Evolutionary conservation across 2,113 vertebrate species (phyloP).

Genomic region (Platichthys flesus): DNA sequence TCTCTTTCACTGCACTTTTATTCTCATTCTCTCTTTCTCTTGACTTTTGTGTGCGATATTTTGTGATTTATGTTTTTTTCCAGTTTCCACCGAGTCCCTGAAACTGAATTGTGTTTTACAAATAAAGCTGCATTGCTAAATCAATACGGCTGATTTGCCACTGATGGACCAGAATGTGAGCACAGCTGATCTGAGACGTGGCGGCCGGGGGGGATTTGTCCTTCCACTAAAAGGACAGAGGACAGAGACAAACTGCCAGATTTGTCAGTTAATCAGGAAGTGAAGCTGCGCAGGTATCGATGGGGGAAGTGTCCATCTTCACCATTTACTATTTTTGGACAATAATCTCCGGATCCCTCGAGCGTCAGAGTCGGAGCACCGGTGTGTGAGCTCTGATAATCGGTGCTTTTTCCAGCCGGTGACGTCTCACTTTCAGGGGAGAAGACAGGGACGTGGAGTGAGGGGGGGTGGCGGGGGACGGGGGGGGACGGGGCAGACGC

Average conservation of each 20-base stretch:
- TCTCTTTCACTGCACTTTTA: neutral
- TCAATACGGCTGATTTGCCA: neutral
- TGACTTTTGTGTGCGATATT: no score
- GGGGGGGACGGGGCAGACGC: constrained; percentile 5
- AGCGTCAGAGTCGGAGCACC: no score
- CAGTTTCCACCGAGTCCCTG: no score
- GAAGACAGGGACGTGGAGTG: neutral
- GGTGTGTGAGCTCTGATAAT: neutral
- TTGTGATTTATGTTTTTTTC: no score
- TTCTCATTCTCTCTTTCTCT: no score
- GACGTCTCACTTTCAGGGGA: constrained; percentile 44
- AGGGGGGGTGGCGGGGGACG: neutral
- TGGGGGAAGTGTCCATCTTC: no score
- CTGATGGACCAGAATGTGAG: neutral
- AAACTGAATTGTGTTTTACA: neutral
- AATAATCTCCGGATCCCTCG: no score
- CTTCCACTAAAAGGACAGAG: neutral
- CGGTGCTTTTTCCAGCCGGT: constrained; percentile 23
- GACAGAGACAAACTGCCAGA: neutral
- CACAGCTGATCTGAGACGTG: neutral
- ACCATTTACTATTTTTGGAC: no score
- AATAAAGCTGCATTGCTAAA: neutral
- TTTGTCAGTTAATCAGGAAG: neutral
- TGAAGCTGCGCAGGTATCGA: neutral
- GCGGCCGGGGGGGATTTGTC: no score